phyloP scores from a whole-genome alignment of 2,113 vertebrate genomes.

The Bujurquina vittata region DNA sequence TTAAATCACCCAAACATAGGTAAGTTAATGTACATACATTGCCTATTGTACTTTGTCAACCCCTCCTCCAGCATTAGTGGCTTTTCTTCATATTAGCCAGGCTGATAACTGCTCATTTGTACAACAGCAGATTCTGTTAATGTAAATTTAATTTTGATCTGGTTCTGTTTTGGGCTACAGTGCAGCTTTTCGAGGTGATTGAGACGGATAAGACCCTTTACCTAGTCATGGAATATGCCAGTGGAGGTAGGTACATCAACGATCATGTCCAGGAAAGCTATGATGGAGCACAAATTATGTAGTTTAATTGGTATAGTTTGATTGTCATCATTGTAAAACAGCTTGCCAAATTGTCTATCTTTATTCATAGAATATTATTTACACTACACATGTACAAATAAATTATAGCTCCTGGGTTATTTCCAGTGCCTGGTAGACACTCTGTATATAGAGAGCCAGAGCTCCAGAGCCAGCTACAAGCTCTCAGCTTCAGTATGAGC shows the following conservation, averaged over 20 bases:
- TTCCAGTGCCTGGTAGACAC: not conserved
- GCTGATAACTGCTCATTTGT: constrained; percentile 33
- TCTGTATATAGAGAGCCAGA: too few relatives aligned
- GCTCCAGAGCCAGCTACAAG: too few relatives aligned
- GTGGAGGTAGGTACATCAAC: constrained; percentile 82
- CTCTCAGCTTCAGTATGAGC: too few relatives aligned
- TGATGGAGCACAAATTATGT: not conserved
- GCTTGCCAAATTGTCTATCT: not conserved
- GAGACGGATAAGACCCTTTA: constrained; percentile 93
- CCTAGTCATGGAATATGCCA: constrained; percentile 93
- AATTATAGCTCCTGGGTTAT: rapidly evolving
- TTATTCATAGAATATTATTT: not conserved
- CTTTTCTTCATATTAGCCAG: constrained; percentile 24
- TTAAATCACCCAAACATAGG: constrained; percentile 94
- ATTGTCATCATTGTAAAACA: too few relatives aligned
- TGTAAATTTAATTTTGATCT: constrained; percentile 45
- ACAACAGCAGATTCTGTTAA: constrained; percentile 34
- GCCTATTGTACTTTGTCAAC: constrained; percentile 32
- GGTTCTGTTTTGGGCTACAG: constrained; percentile 74
- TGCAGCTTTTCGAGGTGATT: constrained; percentile 94
- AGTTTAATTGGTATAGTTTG: too few relatives aligned
- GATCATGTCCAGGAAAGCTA: not conserved
- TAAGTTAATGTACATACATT: constrained; percentile 67
- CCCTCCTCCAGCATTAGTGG: constrained; percentile 28
- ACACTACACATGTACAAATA: not conserved